Evolutionary conservation across 2,888 invertebrate genomes (phyloP), one percentile per base, ranked within the genome.

Genomic region (Homarus gammarus): DNA sequence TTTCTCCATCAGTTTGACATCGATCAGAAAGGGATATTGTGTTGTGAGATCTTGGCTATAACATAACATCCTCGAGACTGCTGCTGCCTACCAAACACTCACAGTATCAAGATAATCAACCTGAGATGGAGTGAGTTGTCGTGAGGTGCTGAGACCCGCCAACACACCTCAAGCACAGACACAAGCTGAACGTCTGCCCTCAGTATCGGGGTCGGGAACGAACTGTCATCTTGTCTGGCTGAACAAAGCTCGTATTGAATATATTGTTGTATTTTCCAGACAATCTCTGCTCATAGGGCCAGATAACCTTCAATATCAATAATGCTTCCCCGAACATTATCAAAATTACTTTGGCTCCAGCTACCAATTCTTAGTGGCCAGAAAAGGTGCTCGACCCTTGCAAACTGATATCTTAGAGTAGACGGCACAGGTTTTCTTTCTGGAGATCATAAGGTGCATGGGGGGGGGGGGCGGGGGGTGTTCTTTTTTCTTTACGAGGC

Each of bases 191-290:
- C 3, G 12, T 3, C 22, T 8, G 72, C n/a, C 44, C 31, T 22
- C 56, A 61, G 33, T 87, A 87, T 61, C 87, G 87, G 81, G 87
- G 87, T 87, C 87, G 79, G 79, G 22, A 31, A 18, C 56, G 81
- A 87, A 81, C 87, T 73, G 87, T 79, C 87, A 81, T 87, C 87
- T 87, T 87, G 81, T 73, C 87, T 40, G 81, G 51, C 81, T 64
- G 87, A 81, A 87, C 87, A 87, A 87, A 87, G 81, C 18, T 12
- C 27, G 81, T 81, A 87, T 87, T 87, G 87, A 87, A 87, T 87
- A 87, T 87, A 87, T 87, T 87, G 87, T 87, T 81, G 87, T 87
- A 81, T 87, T 87, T 87, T 87, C 81, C 87, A 81, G 87, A 87
- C 87, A 87, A 87, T 87, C 87, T 87, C 81, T 40, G 73, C 81